A percentile compares a stretch with the other conserved stretches of the same genome.
Evolutionary conservation across 1,140 invertebrate species (phyloP).

Genomic region (Holotrichia oblita): DNA sequence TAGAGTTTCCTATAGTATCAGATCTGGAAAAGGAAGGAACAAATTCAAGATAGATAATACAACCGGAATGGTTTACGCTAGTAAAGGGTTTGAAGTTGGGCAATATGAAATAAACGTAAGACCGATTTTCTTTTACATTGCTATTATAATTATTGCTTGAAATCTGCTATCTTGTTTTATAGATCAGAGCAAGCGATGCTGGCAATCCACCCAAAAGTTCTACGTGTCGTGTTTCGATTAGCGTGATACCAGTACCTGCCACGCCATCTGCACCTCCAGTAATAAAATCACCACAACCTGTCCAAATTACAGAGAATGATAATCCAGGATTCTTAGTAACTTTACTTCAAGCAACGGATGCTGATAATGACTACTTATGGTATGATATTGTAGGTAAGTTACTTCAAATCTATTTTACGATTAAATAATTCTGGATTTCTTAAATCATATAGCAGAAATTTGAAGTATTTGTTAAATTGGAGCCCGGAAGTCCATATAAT

Average conservation of each 20-base stretch:
- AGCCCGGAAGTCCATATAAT: too few species aligned
- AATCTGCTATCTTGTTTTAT: slow-evolving; percentile 22
- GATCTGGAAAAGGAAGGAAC: slow-evolving; percentile 74
- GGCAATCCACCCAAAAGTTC: slow-evolving; percentile 75
- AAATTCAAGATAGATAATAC: slow-evolving; percentile 82
- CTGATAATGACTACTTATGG: slow-evolving; percentile 86
- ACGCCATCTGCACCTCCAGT: slow-evolving; percentile 71
- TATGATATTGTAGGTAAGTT: slow-evolving; percentile 88
- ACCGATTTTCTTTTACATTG: slow-evolving; percentile 37
- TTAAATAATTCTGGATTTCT: too few species aligned
- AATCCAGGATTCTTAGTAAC: slow-evolving; percentile 83
- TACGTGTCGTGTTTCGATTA: slow-evolving; percentile 75
- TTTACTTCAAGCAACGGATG: slow-evolving; percentile 82
- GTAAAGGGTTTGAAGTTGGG: slow-evolving; percentile 72
- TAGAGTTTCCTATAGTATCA: slow-evolving; percentile 82
- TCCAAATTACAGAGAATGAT: slow-evolving; percentile 86
- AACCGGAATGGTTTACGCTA: slow-evolving; percentile 82
- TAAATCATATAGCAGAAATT: too few species aligned
- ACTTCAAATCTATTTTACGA: too few species aligned
- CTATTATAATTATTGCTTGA: background rate
- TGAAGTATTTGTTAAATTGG: too few species aligned
- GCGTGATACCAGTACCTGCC: slow-evolving; percentile 68
- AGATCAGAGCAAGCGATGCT: slow-evolving; percentile 84
- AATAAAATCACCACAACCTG: slow-evolving; percentile 69
- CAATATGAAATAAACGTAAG: slow-evolving; percentile 82